Percentiles rank a stretch among this genome's conserved stretches.
Conservation (phyloP, 2,113 vertebrate genomes). For the Lasiurus cinereus region DNA sequence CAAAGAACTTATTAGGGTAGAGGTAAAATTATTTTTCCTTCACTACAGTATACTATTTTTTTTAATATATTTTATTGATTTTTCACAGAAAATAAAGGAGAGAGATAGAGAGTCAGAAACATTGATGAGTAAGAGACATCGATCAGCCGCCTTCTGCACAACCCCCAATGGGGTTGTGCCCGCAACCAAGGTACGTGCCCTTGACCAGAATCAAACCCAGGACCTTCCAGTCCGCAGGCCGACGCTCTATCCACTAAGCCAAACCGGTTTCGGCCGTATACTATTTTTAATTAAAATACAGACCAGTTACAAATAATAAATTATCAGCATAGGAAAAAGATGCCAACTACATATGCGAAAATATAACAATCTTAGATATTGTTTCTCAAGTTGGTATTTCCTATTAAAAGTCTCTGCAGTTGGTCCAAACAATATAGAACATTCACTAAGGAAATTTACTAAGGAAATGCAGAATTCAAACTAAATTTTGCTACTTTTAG, state of each 20-base stretch:
- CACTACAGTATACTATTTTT: not conserved
- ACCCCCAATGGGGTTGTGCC: no score
- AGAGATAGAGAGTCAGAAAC: no score
- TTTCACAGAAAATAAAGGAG: no score
- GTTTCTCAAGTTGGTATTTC: not conserved
- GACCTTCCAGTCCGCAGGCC: no score
- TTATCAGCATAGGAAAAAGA: not conserved
- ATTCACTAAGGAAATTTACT: slow-evolving; percentile 39
- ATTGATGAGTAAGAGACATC: no score
- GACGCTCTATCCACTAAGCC: no score
- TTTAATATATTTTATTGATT: no score
- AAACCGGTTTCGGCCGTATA: not conserved
- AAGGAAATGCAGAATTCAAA: slow-evolving; percentile 62
- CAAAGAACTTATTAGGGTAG: not conserved
- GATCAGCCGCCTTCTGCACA: no score
- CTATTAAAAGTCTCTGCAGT: slow-evolving; percentile 7
- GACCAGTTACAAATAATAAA: not conserved
- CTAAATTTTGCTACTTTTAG: slow-evolving; percentile 30
- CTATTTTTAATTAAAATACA: not conserved
- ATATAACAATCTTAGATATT: not conserved
- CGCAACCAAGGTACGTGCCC: no score
- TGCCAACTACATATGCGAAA: not conserved
- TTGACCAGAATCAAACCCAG: no score
- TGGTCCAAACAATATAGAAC: not conserved
- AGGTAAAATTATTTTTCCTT: not conserved